Evolutionary conservation across 2,113 vertebrate genomes (phyloP), one percentile per base, ranked within the genome.

Genomic region (Eonycteris spelaea): DNA sequence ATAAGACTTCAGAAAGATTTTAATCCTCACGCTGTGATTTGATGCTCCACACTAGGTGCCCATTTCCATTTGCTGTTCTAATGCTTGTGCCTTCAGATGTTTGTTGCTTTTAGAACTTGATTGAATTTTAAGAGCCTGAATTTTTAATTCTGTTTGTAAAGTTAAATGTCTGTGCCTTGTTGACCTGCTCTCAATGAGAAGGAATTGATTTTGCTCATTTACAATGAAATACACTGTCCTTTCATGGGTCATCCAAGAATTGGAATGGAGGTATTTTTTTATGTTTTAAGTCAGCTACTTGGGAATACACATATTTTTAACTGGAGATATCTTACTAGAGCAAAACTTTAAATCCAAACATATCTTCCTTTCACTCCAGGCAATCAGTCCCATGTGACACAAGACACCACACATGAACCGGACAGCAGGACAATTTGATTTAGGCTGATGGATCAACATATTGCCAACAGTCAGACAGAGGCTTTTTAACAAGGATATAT

Each of bases 121-220:
- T 8, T 96, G 80, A 59, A 96, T 90, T 87, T 90, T 57, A 95
- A 95, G 71, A 87, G 94, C 53, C 71, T 1, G 87, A 61, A 77
- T 87, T 78, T 85, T 89, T 85, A 70, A 90, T 94, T 97, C 83
- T 85, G 70, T 93, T 78, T 70, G 45, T 87, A 73, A 84, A 95
- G 84, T 71, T 90, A 96, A 90, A 21, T 28, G 67, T 48, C 53
- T 45, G 10, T 38, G 18, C 48, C 82, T 80, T 82, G 82, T 35
- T 83, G 86, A 87, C 68, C 82, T 86, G 38, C 15, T 59, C 38
- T 75, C 79, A 74, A 18, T 10, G 87, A 90, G 70, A 38, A 94
- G 75, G 92, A 84, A 86, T 22, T 30, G 65, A 96, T 75, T 92
- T 61, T 55, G 38, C 83, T 95, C 28, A 2, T 93, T 95, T 59